Percentiles rank a stretch among this genome's conserved stretches.
Conservation (phyloP, 2,113 vertebrate genomes). For the Pelodiscus sinensis region DNA sequence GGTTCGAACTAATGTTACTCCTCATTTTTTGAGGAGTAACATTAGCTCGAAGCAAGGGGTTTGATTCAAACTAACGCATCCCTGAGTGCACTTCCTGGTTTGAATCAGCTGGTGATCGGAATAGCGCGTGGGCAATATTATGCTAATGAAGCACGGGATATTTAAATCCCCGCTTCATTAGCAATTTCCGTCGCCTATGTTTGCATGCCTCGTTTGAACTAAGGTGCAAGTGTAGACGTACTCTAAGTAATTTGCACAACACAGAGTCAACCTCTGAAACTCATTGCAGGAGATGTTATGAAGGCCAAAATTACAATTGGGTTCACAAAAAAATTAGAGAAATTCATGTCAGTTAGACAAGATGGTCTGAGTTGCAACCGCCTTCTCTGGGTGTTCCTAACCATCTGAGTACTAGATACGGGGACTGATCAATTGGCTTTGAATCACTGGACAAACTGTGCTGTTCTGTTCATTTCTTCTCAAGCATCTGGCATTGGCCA, state of each 20-base stretch:
- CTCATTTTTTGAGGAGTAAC: too few species aligned
- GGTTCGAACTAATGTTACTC: too few species aligned
- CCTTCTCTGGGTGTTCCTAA: neutral
- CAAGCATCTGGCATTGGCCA: neutral
- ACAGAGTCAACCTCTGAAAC: neutral
- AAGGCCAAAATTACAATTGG: neutral
- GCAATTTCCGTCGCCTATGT: too few species aligned
- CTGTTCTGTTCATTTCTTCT: neutral
- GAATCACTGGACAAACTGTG: neutral
- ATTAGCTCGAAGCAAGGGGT: too few species aligned
- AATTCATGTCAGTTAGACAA: neutral
- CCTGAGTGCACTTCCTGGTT: too few species aligned
- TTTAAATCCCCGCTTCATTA: too few species aligned
- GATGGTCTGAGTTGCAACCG: neutral
- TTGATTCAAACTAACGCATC: too few species aligned
- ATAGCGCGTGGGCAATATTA: too few species aligned
- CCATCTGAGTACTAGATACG: neutral
- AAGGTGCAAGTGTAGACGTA: too few species aligned
- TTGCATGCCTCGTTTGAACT: too few species aligned
- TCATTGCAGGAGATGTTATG: neutral
- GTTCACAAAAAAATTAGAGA: neutral
- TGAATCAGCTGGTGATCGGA: too few species aligned
- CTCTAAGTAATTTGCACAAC: neutral
- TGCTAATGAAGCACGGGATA: too few species aligned
- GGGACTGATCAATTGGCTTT: neutral